Evolutionary conservation across 2,888 invertebrate species (phyloP), one percentile per base, ranked within the genome.

Genomic region (Diplolepis rosae): DNA sequence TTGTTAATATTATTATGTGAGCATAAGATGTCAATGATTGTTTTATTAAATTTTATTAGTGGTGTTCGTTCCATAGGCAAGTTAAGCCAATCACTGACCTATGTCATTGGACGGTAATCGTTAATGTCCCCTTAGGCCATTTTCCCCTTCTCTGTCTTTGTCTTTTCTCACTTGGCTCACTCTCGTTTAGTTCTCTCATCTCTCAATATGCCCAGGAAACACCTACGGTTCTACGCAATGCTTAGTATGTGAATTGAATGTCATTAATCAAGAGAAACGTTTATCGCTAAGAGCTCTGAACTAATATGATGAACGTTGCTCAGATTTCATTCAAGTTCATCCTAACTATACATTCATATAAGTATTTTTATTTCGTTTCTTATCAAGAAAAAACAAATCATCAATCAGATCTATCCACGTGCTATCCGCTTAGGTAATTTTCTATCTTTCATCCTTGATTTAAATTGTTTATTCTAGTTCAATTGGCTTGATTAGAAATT

Each of bases 201-300:
- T 30, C 35, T 6, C 45, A 45, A 45, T 61, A 35, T 13, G 13
- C 24, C 24, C 39, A 61, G 39, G 22, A 61, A 61, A 39, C n/a
- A 61, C 61, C 56, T 39, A 39, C 35, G 13, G 18, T 6, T 56
- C 22, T 35, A 42, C 24, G 61, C 61, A 61, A 61, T 61, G 61
- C 22, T 61, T 24, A 56, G 35, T 35, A 56, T 32, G 61, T 39
- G 61, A 61, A 61, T 39, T 61, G 61, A 6, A 61, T 61, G 61
- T 61, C 61, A 61, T 61, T 61, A 61, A 61, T 61, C 61, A 61
- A 39, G 39, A 61, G 61, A 22, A 61, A 61, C 39, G 24, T 61
- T 61, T 61, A 61, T 61, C 61, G 35, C 61, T 24, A 61, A 27
- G 61, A 39, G 39, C 35, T 39, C 61, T 61, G 61, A 61, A 61